Evolutionary conservation across 2,113 vertebrate species (phyloP), one percentile per base, ranked within the genome.

Genomic region (Himantopus leucocephalus): DNA sequence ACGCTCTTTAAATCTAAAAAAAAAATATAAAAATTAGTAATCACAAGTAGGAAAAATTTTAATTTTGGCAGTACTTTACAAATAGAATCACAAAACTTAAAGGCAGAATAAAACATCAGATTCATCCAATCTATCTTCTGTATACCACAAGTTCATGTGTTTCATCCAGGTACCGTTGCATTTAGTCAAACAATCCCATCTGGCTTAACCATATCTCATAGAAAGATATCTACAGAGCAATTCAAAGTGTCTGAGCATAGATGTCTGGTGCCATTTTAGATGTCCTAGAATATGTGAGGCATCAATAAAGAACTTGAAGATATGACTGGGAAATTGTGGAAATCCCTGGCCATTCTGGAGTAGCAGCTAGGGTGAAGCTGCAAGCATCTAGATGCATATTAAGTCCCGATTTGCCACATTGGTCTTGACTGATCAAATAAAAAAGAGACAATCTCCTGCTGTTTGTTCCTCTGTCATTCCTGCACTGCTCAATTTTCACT

Each of bases 1-100:
- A 50, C 96, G 41, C n/a, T 97, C 94, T 60, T 96, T 86, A 96
- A 98, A 98, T 80, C 98, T 98, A 78, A 21, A 80, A 66, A 71
- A 50, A 62, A 94, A 3, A 55, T 14, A 55, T 43, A 48, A 34
- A 24, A n/a, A 59, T n/a, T 29, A n/a, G 34, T 45, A 78, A 63
- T 47, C 58, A 43, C 17, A 73, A 53, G 8, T 47, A 53, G 23
- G 27, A 62, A 58, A 58, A 55, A 16, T 1, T 12, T 70, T 68
- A 26, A 58, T 83, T 63, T 64, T 41, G 8, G 10, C 58, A 60
- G 4, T 26, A 34, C 15, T 83, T 90, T 67, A 53, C 12, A 90
- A 59, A 53, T 4, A 76, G 30, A 79, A n/a, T 67, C 45, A 73
- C 23, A 67, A 92, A 88, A 8, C 7, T 2, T 56, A 90, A 88